Conservation (phyloP, 1,140 invertebrate species). For the Trichonephila clavata region DNA sequence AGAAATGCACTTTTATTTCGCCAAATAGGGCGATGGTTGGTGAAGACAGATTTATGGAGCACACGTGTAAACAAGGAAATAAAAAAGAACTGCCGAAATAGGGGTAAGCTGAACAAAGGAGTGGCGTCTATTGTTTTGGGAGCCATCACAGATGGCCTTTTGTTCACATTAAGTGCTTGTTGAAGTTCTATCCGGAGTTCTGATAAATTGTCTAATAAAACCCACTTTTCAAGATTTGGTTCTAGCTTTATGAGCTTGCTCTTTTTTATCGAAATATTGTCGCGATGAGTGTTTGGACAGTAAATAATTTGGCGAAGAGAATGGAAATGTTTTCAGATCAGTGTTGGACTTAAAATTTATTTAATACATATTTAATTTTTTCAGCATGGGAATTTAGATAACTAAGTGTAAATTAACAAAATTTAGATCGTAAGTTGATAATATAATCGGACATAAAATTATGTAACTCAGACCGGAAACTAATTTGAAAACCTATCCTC, state of each 20-base stretch:
- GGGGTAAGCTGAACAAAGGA: conserved; percentile 19
- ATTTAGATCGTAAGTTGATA: too few relatives aligned
- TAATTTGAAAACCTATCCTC: too few relatives aligned
- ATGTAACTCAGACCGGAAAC: too few relatives aligned
- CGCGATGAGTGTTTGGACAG: background rate
- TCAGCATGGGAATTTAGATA: too few relatives aligned
- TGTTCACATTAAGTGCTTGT: background rate
- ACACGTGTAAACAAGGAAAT: conserved; percentile 32
- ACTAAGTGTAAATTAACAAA: too few relatives aligned
- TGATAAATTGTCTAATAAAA: conserved; percentile 26
- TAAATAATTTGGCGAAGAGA: too few relatives aligned
- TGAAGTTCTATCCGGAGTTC: background rate
- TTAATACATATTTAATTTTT: too few relatives aligned
- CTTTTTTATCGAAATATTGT: background rate
- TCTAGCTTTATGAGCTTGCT: background rate
- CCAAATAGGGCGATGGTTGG: background rate
- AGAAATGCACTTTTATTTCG: conserved; percentile 24
- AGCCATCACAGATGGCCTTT: conserved; percentile 22
- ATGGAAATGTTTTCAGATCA: too few relatives aligned
- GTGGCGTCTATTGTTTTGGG: background rate
- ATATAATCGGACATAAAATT: too few relatives aligned
- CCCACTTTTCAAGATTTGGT: background rate
- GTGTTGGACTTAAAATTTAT: too few relatives aligned
- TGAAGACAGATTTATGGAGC: conserved; percentile 9
- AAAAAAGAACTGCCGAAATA: background rate